A percentile compares a stretch with the other conserved stretches of the same genome.
Conservation (phyloP, 1,140 invertebrate genomes). For the Harpegnathos saltator region DNA sequence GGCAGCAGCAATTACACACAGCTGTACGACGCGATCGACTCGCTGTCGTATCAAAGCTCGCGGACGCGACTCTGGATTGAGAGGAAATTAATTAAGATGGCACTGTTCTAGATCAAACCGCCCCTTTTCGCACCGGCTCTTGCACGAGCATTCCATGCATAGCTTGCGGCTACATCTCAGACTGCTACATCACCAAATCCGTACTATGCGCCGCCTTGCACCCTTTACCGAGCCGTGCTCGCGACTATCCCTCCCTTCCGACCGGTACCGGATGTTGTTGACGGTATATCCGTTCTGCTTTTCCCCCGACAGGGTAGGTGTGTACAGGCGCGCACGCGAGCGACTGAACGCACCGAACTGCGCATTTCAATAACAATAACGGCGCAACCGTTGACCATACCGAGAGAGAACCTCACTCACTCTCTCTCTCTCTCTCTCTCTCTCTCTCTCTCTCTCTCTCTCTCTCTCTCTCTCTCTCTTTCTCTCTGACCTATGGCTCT, state of each 20-base stretch:
- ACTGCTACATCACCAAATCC: conserved; percentile 73
- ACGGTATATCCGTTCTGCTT: conserved; percentile 62
- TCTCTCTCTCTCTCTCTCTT: too few species aligned
- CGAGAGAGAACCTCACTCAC: neutral
- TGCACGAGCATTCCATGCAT: conserved; percentile 74
- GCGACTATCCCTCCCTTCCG: conserved; percentile 61
- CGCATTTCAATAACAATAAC: conserved; percentile 77
- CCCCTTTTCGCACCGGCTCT: conserved; percentile 70
- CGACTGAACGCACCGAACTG: conserved; percentile 48
- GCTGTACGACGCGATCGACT: conserved; percentile 22
- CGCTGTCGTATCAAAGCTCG: conserved; percentile 46
- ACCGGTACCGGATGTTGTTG: conserved; percentile 64
- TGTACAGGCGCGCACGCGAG: neutral
- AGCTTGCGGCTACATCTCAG: conserved; percentile 74
- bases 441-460: too few species aligned
- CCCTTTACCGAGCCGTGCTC: conserved; percentile 61
- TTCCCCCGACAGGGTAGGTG: neutral
- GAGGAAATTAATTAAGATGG: conserved; percentile 75
- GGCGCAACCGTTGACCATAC: neutral
- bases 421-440: too few species aligned
- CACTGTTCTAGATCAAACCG: conserved; percentile 66
- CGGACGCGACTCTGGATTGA: conserved; percentile 56
- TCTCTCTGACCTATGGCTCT: neutral
- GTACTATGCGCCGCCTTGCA: conserved; percentile 65
- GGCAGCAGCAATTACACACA: neutral